A percentile compares a stretch with the other conserved stretches of the same genome.
phyloP scores from a whole-genome alignment of 2,113 vertebrate genomes.

The Oryzias melastigma region DNA sequence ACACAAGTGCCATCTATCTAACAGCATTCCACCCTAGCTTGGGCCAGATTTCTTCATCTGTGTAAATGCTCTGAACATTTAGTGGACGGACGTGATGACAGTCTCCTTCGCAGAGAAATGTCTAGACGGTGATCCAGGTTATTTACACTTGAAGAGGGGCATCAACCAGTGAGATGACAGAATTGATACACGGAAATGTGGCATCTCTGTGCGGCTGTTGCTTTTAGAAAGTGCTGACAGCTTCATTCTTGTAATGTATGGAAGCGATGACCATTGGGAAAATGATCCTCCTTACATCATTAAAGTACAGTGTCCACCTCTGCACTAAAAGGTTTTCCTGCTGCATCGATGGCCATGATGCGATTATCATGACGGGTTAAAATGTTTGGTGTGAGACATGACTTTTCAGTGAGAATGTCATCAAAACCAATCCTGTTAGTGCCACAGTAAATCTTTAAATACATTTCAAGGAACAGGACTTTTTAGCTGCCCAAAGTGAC shows the following conservation, averaged over 20 bases:
- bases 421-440: neutral
- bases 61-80: slow-evolving; percentile 40
- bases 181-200: too few species aligned
- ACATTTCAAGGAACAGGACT: slow-evolving; percentile 20
- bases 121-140: neutral
- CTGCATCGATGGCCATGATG: slow-evolving; percentile 1
- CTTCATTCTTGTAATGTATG: neutral
- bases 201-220: neutral
- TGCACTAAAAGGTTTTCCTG: slow-evolving; percentile 23
- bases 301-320: slow-evolving; percentile 5
- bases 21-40: slow-evolving; percentile 1
- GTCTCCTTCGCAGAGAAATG: neutral
- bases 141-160: neutral
- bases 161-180: too few species aligned
- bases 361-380: neutral
- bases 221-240: slow-evolving; percentile 5
- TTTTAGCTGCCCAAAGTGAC: too few species aligned
- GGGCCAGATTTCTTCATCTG: slow-evolving; percentile 10
- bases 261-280: slow-evolving; percentile 3
- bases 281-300: neutral
- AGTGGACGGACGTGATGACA: slow-evolving; percentile 25
- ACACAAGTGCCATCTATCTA: slow-evolving; percentile 7
- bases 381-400: neutral
- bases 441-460: neutral
- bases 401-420: neutral